A percentile compares a stretch with the other conserved stretches of the same genome.
phyloP scores from a whole-genome alignment of 2,888 invertebrate species.

The Chymomyza amoena region DNA sequence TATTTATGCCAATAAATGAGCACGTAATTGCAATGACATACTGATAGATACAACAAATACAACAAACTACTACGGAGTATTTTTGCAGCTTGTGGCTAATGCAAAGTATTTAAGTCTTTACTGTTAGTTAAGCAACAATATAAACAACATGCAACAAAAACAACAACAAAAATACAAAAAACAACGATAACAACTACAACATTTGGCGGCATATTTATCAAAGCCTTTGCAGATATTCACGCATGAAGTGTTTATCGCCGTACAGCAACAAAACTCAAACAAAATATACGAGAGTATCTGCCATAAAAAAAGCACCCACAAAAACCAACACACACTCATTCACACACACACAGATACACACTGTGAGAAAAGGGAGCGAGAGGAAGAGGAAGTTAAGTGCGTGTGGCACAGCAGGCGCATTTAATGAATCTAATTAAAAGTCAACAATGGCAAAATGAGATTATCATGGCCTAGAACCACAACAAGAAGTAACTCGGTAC shows the following conservation, averaged over 20 bases:
- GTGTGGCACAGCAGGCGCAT: conserved; percentile 60
- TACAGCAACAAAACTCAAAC: conserved; percentile 37
- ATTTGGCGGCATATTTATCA: conserved; percentile 53
- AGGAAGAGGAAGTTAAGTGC: conserved; percentile 2
- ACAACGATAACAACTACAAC: conserved; percentile 33
- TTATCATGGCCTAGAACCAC: conserved; percentile 52
- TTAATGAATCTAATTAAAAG: conserved; percentile 76
- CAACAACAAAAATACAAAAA: conserved; percentile 23
- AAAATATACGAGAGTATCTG: conserved; percentile 1
- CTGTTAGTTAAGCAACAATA: conserved; percentile 43
- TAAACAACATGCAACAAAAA: conserved; percentile 15
- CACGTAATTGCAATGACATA: conserved; percentile 49
- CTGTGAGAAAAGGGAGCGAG: not conserved
- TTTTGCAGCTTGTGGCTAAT: not conserved
- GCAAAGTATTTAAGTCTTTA: not conserved
- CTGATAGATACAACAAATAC: not conserved
- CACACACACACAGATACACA: not conserved
- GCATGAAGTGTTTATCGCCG: conserved; percentile 73
- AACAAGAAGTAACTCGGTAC: conserved; percentile 19
- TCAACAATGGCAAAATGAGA: conserved; percentile 74
- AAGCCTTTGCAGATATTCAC: conserved; percentile 68
- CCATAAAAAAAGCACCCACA: conserved; percentile 55
- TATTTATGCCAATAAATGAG: conserved; percentile 63
- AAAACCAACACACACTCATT: conserved; percentile 36
- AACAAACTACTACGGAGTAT: not conserved